These are phyloP conservation scores for Punctoribates punctum DNA, from an alignment of 2,888 invertebrate species.

Conservation along the genomic window DNA sequence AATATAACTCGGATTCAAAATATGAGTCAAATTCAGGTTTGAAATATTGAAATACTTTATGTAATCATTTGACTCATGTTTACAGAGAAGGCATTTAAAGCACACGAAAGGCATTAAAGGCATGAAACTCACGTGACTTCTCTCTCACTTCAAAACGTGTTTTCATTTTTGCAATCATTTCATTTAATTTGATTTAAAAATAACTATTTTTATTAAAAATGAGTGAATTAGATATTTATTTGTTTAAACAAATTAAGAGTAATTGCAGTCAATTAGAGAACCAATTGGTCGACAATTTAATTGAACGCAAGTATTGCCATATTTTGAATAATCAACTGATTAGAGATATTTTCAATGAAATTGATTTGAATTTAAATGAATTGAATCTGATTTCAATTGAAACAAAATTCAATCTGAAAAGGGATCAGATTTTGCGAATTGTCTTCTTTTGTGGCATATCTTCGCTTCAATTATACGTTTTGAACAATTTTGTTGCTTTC, in stretches of 20 bases:
- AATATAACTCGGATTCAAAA: no score
- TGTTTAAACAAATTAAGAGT: not conserved
- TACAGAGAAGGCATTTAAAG: no score
- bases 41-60: no score
- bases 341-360: constrained; percentile 2
- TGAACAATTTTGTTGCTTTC: constrained; percentile 36
- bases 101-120: no score
- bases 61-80: no score
- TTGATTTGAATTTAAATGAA: not conserved
- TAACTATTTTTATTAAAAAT: not conserved
- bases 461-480: constrained; percentile 36
- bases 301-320: not conserved
- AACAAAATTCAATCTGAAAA: not conserved
- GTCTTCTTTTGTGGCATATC: constrained; percentile 19
- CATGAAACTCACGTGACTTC: constrained; percentile 5
- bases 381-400: not conserved
- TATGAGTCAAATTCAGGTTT: no score
- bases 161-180: not conserved
- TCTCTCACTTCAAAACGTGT: not conserved
- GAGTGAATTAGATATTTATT: not conserved
- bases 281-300: not conserved
- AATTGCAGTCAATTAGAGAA: constrained; percentile 13
- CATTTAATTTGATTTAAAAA: not conserved
- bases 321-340: constrained; percentile 3
- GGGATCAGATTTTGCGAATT: not conserved